Percentiles rank a stretch among this genome's conserved stretches.
Conservation (phyloP, 2,888 invertebrate species). For the Ormia ochracea region DNA sequence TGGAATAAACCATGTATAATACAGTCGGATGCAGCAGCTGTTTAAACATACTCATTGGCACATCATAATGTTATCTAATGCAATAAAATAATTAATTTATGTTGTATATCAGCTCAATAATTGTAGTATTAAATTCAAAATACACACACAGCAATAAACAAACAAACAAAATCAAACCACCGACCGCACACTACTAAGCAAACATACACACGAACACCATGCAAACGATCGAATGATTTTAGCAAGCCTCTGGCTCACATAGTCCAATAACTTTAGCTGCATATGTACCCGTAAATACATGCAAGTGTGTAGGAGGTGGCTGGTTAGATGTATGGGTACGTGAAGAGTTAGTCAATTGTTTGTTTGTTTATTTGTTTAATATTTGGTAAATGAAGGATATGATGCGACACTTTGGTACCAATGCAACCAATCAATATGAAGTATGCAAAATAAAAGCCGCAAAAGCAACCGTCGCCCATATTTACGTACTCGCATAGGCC, state of each 20-base stretch:
- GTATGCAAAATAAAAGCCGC: slow-evolving; percentile 58
- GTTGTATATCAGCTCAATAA: slow-evolving; percentile 63
- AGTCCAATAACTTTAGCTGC: neutral
- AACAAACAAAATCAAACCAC: slow-evolving; percentile 33
- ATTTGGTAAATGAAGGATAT: slow-evolving; percentile 49
- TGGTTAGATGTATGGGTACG: slow-evolving; percentile 6
- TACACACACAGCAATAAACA: slow-evolving; percentile 9
- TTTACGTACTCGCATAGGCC: neutral
- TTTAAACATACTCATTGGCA: slow-evolving; percentile 62
- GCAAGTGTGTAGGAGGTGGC: slow-evolving; percentile 12
- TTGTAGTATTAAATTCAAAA: slow-evolving; percentile 59
- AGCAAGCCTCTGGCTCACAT: neutral
- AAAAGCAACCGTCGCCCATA: slow-evolving; percentile 41
- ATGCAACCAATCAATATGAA: slow-evolving; percentile 61
- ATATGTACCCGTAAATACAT: neutral
- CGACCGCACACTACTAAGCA: slow-evolving; percentile 34
- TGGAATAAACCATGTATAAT: slow-evolving; percentile 10
- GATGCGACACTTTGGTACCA: slow-evolving; percentile 61
- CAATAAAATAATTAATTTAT: slow-evolving; percentile 66
- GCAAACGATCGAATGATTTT: neutral
- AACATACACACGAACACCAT: neutral
- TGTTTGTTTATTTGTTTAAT: neutral
- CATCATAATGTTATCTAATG: slow-evolving; percentile 64
- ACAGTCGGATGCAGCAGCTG: slow-evolving; percentile 52
- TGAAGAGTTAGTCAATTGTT: slow-evolving; percentile 20